Conservation (phyloP, 2,888 invertebrate species). For the Palloptera scutellata region DNA sequence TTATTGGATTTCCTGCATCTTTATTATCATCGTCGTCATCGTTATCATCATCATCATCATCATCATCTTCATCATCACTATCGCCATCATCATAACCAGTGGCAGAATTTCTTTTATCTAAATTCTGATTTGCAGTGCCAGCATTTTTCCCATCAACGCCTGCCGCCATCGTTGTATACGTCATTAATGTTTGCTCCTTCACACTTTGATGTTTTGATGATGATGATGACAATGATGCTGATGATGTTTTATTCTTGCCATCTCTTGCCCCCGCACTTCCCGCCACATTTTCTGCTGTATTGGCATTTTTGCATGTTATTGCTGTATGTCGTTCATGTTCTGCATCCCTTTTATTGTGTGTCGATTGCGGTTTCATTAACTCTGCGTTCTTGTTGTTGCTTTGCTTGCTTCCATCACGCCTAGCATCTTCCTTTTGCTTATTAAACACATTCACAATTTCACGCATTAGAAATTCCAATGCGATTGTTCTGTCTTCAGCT, state of each 20-base stretch:
- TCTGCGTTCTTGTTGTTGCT: slow-evolving; percentile 15
- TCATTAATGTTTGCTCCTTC: slow-evolving; percentile 37
- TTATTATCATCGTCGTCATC: slow-evolving; percentile 24
- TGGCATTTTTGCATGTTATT: slow-evolving; percentile 42
- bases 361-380: slow-evolving; percentile 33
- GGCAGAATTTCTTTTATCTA: slow-evolving; percentile 15
- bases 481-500: slow-evolving; percentile 49
- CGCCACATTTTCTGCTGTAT: slow-evolving; percentile 38
- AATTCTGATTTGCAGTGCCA: slow-evolving; percentile 33
- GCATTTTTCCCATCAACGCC: slow-evolving; percentile 35
- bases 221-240: slow-evolving; percentile 33
- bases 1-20: background rate
- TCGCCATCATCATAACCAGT: slow-evolving; percentile 1
- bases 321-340: background rate
- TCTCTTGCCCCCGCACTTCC: slow-evolving; percentile 10
- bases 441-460: slow-evolving; percentile 56
- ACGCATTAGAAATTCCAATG: slow-evolving; percentile 55
- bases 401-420: slow-evolving; percentile 28
- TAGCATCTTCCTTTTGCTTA: slow-evolving; percentile 43
- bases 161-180: slow-evolving; percentile 18
- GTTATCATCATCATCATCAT: slow-evolving; percentile 14
- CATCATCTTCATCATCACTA: slow-evolving; percentile 20
- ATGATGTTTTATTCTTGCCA: slow-evolving; percentile 20
- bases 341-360: slow-evolving; percentile 6
- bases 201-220: slow-evolving; percentile 36